Percentiles rank a stretch among this genome's conserved stretches.
Conservation (phyloP, 1,140 invertebrate species). For the Maconellicoccus hirsutus region DNA sequence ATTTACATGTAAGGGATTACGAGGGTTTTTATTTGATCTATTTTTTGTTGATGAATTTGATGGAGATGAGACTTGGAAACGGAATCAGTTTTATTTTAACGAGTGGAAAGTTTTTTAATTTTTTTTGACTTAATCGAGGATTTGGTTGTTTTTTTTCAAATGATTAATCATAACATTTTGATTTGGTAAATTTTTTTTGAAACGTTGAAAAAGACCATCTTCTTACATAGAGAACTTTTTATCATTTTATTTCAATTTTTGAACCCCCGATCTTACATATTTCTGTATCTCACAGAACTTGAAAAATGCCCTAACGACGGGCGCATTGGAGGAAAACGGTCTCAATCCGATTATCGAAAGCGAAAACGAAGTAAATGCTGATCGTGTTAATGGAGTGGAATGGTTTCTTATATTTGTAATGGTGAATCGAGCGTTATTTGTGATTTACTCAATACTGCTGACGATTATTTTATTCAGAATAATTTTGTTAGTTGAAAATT, state of each 20-base stretch:
- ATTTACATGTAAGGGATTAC: no score
- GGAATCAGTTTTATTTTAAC: no score
- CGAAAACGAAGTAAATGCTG: background rate
- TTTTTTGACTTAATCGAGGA: no score
- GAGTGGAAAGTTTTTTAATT: no score
- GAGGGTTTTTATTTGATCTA: no score
- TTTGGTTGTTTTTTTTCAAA: no score
- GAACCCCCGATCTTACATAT: background rate
- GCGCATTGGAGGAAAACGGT: background rate
- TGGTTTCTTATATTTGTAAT: background rate
- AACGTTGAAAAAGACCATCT: no score
- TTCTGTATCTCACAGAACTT: slow-evolving; percentile 1
- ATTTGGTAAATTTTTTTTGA: no score
- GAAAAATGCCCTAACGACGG: background rate
- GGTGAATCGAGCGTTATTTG: background rate
- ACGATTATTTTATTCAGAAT: background rate
- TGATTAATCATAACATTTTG: no score
- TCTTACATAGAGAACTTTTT: no score
- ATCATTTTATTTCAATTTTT: background rate
- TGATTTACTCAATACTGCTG: background rate
- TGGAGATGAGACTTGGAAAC: no score
- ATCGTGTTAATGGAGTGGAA: background rate
- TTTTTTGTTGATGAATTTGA: no score
- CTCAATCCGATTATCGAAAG: background rate
- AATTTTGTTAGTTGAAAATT: background rate